These are phyloP conservation scores for Loxodonta africana DNA, from an alignment of 2,113 vertebrate genomes.

Conservation along the genomic window DNA sequence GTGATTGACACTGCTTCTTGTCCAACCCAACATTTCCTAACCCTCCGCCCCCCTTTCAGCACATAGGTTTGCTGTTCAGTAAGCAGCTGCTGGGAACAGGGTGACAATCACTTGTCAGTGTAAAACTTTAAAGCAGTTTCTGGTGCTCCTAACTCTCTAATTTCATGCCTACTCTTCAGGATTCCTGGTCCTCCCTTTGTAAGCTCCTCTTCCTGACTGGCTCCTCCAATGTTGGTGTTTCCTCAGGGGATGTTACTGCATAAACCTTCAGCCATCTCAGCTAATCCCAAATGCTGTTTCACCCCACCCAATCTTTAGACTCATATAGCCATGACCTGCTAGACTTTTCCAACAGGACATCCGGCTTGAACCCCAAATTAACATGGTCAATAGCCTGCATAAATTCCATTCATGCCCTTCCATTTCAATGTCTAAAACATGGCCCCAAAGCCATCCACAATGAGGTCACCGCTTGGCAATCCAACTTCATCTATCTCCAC, in stretches of 20 bases:
- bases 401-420: not conserved
- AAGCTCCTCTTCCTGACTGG: not conserved
- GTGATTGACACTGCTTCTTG: not conserved
- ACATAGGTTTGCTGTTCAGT: too few relatives aligned
- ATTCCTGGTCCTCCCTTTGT: not conserved
- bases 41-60: too few relatives aligned
- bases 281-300: not conserved
- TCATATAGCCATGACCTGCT: not conserved
- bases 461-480: too few relatives aligned
- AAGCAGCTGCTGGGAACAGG: not conserved
- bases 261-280: not conserved
- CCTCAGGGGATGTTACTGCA: not conserved
- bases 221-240: not conserved
- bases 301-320: not conserved
- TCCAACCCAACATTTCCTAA: not conserved
- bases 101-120: too few relatives aligned
- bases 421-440: not conserved
- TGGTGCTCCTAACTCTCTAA: not conserved
- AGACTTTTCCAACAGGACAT: not conserved
- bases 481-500: too few relatives aligned
- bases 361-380: not conserved
- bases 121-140: not conserved
- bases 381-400: not conserved
- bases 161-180: not conserved
- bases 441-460: rapidly evolving